Percentiles rank a stretch among this genome's conserved stretches.
Conservation (phyloP, 2,888 invertebrate species). For the Drosophila eohydei region DNA sequence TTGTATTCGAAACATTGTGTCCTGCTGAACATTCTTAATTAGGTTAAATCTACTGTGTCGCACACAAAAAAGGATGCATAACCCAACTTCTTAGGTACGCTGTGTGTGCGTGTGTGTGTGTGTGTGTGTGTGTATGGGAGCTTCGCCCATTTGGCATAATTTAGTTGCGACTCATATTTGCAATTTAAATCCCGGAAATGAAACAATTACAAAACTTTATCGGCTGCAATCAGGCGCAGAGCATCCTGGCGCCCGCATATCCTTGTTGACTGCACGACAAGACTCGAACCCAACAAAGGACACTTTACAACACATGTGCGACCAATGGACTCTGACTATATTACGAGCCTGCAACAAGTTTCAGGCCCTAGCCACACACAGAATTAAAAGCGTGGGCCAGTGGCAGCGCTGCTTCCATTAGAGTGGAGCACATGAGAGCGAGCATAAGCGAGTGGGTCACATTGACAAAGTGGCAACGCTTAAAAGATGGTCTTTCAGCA, state of each 20-base stretch:
- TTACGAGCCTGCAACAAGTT: constrained; percentile 49
- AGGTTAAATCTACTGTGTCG: constrained; percentile 83
- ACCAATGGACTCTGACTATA: constrained; percentile 42
- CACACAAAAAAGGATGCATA: constrained; percentile 52
- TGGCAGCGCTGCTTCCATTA: background rate
- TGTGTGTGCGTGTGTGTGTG: constrained; percentile 26
- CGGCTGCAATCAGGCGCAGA: constrained; percentile 66
- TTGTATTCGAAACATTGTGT: constrained; percentile 83
- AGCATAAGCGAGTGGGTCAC: too few species aligned
- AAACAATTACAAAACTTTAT: constrained; percentile 82
- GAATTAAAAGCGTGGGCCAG: background rate
- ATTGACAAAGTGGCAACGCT: background rate
- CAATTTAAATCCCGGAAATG: constrained; percentile 83
- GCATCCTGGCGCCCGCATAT: constrained; percentile 27
- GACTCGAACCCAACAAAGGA: constrained; percentile 45
- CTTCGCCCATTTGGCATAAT: constrained; percentile 64
- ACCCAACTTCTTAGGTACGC: constrained; percentile 25
- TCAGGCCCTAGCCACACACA: constrained; percentile 5
- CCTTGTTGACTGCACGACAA: constrained; percentile 32
- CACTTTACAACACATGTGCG: constrained; percentile 50
- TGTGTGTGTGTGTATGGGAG: background rate
- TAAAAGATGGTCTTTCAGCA: background rate
- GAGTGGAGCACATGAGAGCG: background rate
- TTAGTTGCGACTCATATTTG: constrained; percentile 80
- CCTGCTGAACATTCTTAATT: constrained; percentile 84